These are phyloP conservation scores for Aphodius sticticus DNA, from an alignment of 2,888 invertebrate genomes.

Conservation along the genomic window DNA sequence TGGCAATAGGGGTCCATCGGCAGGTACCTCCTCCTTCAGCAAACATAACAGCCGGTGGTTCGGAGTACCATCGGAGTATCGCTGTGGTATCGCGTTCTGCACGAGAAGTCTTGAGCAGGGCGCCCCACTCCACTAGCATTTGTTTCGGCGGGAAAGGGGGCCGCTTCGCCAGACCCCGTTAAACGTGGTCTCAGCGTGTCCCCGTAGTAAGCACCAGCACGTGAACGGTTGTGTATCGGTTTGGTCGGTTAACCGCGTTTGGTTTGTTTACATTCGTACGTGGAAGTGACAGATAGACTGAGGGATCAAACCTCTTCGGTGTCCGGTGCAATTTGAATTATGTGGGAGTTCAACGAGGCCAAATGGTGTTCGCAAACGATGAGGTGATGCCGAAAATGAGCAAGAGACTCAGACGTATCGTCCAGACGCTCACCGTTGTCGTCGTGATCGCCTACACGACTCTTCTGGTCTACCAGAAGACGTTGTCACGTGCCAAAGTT, in stretches of 20 bases:
- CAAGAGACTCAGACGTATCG: conserved; percentile 52
- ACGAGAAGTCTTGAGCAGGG: conserved; percentile 21
- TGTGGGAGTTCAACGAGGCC: conserved; percentile 37
- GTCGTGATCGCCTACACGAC: conserved; percentile 55
- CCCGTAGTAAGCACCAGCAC: conserved; percentile 15
- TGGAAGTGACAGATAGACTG: neutral
- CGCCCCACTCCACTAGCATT: conserved; percentile 24
- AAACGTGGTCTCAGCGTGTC: conserved; percentile 16
- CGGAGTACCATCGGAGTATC: too few species aligned
- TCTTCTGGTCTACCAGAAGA: conserved; percentile 54
- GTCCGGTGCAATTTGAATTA: conserved; percentile 26
- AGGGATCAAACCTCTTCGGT: neutral
- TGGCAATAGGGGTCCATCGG: conserved; percentile 9
- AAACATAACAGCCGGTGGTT: conserved; percentile 9
- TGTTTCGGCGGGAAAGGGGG: conserved; percentile 45
- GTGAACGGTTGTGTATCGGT: neutral
- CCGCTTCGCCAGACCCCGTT: conserved; percentile 9
- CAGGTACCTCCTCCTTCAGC: neutral
- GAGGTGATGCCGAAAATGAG: conserved; percentile 55
- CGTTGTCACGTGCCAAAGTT: conserved; percentile 51
- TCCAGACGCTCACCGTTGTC: conserved; percentile 55
- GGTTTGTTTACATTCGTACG: conserved; percentile 20
- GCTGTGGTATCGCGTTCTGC: conserved; percentile 14
- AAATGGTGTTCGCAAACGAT: conserved; percentile 49
- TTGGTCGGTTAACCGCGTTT: conserved; percentile 9